Evolutionary conservation across 2,113 vertebrate species (phyloP), one percentile per base, ranked within the genome.

Genomic region (Procavia capensis): DNA sequence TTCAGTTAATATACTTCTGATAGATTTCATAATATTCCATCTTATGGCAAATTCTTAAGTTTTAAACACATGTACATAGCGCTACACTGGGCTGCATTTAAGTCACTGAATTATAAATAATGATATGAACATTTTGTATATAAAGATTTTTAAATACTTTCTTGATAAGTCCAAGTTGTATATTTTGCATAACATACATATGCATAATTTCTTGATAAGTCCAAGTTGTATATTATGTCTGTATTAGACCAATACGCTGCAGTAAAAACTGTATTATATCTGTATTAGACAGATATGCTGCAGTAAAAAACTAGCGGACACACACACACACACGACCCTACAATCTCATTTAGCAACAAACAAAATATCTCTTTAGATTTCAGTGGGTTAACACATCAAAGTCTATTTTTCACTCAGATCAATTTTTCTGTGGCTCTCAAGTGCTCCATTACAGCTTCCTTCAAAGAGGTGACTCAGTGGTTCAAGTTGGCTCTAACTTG

Each of bases 41-140:
- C 31, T 11, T 91, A n/a, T 64, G 54, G 78, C 3, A 88, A 19
- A 88, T 47, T 82, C 34, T 34, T 54, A 87, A 22, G 19, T 50
- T 94, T 72, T 63, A 91, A 94, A 94, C 14, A 85, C 3, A 47
- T 0, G 29, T 47, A 36, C 75, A 45, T 76, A 41, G 17, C 39
- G 76, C 43, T 50, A 57, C 29, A 20, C 87, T 95, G 82, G 25
- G 86, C 36, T 74, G 14, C 8, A 61, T 31, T 74, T 27, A 34
- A 20, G 5, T 85, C 93, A 91, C 91, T 89, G 7, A 84, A 87
- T 74, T 34, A 84, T 43, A 61, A 92, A 61, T 85, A 79, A 92
- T 43, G 16, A 57, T 7, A 59, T 64, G 14, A 87, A 10, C 76
- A 75, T 83, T 89, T 92, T 96, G 17, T 47, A 22, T 29, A 84